Conservation (phyloP, 2,888 invertebrate species). For the Automeris io region DNA sequence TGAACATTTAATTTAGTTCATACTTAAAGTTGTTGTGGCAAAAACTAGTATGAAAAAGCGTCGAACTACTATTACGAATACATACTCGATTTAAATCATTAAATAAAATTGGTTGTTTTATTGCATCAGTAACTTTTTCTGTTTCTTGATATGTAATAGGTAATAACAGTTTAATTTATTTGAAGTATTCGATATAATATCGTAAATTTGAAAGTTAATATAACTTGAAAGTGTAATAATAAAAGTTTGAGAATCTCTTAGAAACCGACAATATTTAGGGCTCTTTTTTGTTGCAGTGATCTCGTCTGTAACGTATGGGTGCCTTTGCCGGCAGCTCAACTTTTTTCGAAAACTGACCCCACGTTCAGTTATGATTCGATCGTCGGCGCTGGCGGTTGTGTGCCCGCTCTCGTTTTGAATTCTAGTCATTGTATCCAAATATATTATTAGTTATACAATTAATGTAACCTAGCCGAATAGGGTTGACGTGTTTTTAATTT, state of each 20-base stretch:
- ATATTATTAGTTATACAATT: conserved; percentile 39
- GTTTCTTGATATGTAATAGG: too few species aligned
- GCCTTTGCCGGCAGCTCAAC: conserved; percentile 58
- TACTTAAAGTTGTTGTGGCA: too few species aligned
- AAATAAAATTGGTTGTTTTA: too few species aligned
- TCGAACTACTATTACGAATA: too few species aligned
- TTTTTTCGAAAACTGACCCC: conserved; percentile 67
- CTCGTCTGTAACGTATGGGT: conserved; percentile 72
- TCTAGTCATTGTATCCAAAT: conserved; percentile 75
- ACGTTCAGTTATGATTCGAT: conserved; percentile 67
- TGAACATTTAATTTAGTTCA: too few species aligned
- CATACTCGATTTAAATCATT: too few species aligned
- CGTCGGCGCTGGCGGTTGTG: conserved; percentile 66
- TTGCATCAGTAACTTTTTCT: too few species aligned
- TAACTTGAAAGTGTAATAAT: not conserved
- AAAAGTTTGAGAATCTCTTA: conserved; percentile 54
- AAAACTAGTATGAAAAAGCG: too few species aligned
- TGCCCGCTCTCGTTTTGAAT: conserved; percentile 49
- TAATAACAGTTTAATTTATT: too few species aligned
- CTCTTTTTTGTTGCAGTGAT: conserved; percentile 73
- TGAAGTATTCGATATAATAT: too few species aligned
- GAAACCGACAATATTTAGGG: conserved; percentile 66
- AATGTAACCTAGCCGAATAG: conserved; percentile 16
- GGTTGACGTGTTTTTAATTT: conserved; percentile 27
- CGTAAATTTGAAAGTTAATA: conserved; percentile 5